These are phyloP conservation scores for Drosophila formosana DNA, from an alignment of 2,888 invertebrate species.

Conservation along the genomic window DNA sequence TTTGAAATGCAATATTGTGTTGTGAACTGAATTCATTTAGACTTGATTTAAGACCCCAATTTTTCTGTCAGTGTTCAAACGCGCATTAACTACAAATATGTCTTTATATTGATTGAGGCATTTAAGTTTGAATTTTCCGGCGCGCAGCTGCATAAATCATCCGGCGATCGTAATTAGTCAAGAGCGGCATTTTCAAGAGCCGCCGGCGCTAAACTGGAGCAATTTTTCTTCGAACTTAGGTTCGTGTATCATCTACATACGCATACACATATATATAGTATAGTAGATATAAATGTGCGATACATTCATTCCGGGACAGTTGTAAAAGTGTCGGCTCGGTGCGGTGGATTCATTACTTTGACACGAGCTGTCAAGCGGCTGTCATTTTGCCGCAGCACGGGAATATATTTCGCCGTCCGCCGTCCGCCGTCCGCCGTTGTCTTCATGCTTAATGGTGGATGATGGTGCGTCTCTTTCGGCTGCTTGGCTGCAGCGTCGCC, in stretches of 20 bases:
- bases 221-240: constrained; percentile 70
- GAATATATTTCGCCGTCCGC: constrained; percentile 61
- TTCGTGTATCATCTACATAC: constrained; percentile 3
- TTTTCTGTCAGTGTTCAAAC: neutral
- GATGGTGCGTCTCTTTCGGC: constrained; percentile 24
- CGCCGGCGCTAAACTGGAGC: constrained; percentile 76
- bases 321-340: constrained; percentile 82
- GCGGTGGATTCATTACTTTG: constrained; percentile 84
- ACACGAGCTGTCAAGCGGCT: constrained; percentile 84
- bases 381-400: constrained; percentile 79
- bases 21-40: no score
- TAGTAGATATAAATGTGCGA: constrained; percentile 6
- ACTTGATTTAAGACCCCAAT: neutral
- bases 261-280: neutral
- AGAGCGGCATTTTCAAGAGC: constrained; percentile 57
- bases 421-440: constrained; percentile 32
- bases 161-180: constrained; percentile 79
- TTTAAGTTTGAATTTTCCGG: constrained; percentile 67
- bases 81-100: constrained; percentile 7
- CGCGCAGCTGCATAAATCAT: constrained; percentile 78
- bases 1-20: no score
- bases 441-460: constrained; percentile 67
- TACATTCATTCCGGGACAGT: constrained; percentile 39
- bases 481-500: constrained; percentile 62
- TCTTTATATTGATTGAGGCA: constrained; percentile 65